These are phyloP conservation scores for Psophia crepitans DNA, from an alignment of 2,113 vertebrate species.

Conservation along the genomic window DNA sequence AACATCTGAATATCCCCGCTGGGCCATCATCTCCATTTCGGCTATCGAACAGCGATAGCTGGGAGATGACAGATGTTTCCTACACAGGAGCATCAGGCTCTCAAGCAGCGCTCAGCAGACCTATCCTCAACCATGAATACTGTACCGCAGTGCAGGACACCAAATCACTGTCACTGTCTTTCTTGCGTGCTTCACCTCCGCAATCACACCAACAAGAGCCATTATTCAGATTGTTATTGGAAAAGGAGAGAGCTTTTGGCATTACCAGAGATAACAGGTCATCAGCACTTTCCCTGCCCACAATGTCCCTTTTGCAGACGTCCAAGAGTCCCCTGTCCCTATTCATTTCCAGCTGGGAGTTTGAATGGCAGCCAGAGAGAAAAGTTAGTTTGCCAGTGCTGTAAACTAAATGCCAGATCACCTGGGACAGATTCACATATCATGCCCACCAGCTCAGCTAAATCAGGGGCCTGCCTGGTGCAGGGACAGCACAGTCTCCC, in stretches of 20 bases:
- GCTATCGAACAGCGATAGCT: background rate
- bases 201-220: background rate
- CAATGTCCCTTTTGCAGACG: background rate
- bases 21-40: background rate
- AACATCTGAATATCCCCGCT: background rate
- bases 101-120: background rate
- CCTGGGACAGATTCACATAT: background rate
- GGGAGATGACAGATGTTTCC: background rate
- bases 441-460: background rate
- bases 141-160: background rate
- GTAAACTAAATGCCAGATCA: background rate
- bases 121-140: background rate
- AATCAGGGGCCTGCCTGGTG: background rate
- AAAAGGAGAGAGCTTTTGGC: background rate
- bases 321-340: background rate
- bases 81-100: background rate
- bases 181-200: background rate
- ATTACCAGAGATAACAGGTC: background rate
- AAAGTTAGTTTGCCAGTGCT: background rate
- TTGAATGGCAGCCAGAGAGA: background rate
- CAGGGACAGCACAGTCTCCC: background rate
- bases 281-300: background rate
- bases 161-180: background rate
- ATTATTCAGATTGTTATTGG: background rate
- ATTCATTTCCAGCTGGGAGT: background rate